phyloP scores from a whole-genome alignment of 2,888 invertebrate genomes.

The Cabera pusaria region DNA sequence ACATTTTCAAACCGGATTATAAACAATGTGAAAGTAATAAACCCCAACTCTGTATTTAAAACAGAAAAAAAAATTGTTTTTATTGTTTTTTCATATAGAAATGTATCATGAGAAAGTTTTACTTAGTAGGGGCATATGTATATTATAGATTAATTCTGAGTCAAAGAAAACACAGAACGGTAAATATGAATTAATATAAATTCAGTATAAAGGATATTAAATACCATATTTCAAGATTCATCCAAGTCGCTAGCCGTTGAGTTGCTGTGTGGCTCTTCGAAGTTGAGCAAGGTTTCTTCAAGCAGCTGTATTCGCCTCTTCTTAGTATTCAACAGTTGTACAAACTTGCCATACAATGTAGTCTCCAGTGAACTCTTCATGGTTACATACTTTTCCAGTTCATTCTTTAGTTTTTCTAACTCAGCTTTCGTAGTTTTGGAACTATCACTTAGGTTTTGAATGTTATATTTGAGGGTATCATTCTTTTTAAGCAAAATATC shows the following conservation, averaged over 20 bases:
- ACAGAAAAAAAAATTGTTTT: too few relatives aligned
- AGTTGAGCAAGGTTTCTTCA: constrained; percentile 51
- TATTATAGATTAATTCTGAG: too few relatives aligned
- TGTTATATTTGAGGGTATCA: constrained; percentile 33
- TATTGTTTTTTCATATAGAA: too few relatives aligned
- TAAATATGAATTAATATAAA: too few relatives aligned
- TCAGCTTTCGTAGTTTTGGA: constrained; percentile 39
- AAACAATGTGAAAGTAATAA: too few relatives aligned
- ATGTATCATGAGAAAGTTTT: too few relatives aligned
- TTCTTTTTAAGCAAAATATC: constrained; percentile 57
- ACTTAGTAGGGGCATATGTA: too few relatives aligned
- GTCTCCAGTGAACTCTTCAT: constrained; percentile 53
- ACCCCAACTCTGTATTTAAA: too few relatives aligned
- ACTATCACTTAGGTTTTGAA: constrained; percentile 33
- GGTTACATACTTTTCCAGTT: constrained; percentile 52
- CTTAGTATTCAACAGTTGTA: constrained; percentile 62
- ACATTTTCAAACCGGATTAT: too few relatives aligned
- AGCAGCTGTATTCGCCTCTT: constrained; percentile 60
- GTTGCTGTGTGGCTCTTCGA: constrained; percentile 20
- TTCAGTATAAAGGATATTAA: too few relatives aligned
- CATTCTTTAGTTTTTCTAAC: constrained; percentile 46
- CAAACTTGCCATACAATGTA: constrained; percentile 63
- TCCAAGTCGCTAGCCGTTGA: constrained; percentile 9
- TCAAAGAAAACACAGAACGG: too few relatives aligned
- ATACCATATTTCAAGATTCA: constrained; percentile 1